These are phyloP conservation scores for Andricus curvator DNA, from an alignment of 2,888 invertebrate species.

Conservation along the genomic window DNA sequence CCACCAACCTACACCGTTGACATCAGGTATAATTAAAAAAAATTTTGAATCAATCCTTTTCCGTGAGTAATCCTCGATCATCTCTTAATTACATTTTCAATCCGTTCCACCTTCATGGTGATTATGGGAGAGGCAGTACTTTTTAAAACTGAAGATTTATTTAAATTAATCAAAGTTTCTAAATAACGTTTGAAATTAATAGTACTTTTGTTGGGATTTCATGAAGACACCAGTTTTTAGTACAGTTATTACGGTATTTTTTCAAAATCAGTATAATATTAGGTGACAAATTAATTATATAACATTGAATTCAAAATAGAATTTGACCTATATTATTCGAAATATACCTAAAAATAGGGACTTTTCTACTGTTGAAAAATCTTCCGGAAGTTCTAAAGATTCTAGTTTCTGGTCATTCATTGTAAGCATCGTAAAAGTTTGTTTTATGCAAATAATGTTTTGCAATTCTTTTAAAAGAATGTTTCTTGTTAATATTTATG, in stretches of 20 bases:
- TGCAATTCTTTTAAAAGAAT: neutral
- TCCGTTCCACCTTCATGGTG: neutral
- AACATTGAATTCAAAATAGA: neutral
- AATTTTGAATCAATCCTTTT: neutral
- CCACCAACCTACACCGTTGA: neutral
- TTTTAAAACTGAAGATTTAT: neutral
- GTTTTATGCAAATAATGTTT: neutral
- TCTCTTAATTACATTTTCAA: slow-evolving; percentile 4
- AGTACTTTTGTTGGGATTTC: neutral
- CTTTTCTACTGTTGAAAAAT: neutral
- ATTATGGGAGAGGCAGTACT: neutral
- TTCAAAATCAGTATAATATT: neutral
- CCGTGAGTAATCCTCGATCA: neutral
- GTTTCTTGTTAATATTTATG: neutral
- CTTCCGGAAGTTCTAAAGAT: neutral
- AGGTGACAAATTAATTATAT: neutral
- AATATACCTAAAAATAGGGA: neutral
- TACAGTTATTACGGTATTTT: neutral
- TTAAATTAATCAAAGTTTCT: neutral
- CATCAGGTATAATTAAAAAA: neutral
- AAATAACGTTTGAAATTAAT: neutral
- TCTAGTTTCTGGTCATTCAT: neutral
- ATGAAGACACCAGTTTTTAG: too few species aligned
- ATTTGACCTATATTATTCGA: neutral
- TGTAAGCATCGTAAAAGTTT: neutral